Base-by-base conservation (phyloP, 2,797 vertebrate genomes). In the Cottoperca gobio region DNA sequence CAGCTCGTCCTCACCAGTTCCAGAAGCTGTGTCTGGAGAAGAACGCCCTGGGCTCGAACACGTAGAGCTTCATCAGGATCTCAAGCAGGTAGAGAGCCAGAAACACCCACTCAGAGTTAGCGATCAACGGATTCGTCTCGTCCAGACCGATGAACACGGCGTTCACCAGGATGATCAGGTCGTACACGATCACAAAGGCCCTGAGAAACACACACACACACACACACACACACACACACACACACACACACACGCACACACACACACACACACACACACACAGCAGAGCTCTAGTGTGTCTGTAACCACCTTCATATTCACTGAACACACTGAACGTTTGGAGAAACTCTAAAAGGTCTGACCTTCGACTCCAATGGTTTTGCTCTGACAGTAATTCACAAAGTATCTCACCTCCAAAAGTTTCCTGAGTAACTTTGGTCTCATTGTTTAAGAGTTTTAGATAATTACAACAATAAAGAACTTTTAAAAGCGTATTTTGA, bases 121-220 rank as follows among this genome's bases (percentile, higher is more conserved):
- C 95, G 64, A 99, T 94, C 35, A 96, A 39, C 2, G 96, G 94
- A 11, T 93, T 95, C 58, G 94, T 91, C 81, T 99, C 97, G 67
- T 98, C 97, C 91, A 97, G 91, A 2, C 96, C 97, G 58, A 99
- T 99, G 90, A 98, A 97, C 63, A 98, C 86, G 0, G 97, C 96
- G 42, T 99, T 99, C 61, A 96, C 90, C 73, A 97, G 87, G 86
- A 99, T 99, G 81, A 99, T 96, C 19, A 95, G 70, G 84, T 99
- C 97, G 0, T 95, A 99, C 21, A 86, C 70, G 62, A 96, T 95
- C n/a, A 96, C 93, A 71, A 99, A 99, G 21, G 87, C 93, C 86
- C 97, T 99, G 91, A 21, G 65, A 73, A 8, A 31, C n/a, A n/a
- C n/a, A n/a, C n/a, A n/a, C n/a, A n/a, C n/a, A n/a, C n/a, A n/a